Conservation (phyloP, 2,888 invertebrate genomes). For the Eristalinus aeneus region DNA sequence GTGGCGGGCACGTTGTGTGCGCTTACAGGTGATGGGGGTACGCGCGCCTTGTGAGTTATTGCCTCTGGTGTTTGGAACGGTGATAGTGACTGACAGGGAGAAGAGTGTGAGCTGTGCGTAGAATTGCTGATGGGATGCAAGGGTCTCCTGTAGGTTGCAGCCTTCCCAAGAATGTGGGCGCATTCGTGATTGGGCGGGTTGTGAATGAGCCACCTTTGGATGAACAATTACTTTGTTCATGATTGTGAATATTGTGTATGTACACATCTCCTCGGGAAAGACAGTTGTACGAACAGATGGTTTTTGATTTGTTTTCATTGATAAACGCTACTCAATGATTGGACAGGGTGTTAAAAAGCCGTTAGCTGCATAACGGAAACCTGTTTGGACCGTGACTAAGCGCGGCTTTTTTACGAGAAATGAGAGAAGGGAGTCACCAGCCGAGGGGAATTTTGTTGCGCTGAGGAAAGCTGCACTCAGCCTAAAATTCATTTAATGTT, state of each 20-base stretch:
- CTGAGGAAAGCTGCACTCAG: too few species aligned
- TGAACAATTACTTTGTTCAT: constrained; percentile 9
- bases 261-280: constrained; percentile 1
- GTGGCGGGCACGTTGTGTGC: constrained; percentile 6
- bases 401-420: too few species aligned
- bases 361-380: too few species aligned
- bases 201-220: not conserved
- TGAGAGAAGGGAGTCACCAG: too few species aligned
- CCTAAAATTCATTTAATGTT: too few species aligned
- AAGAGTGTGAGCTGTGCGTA: constrained; percentile 11
- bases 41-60: constrained; percentile 20
- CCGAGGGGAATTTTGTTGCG: too few species aligned
- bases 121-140: constrained; percentile 2
- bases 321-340: not conserved
- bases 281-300: not conserved
- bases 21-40: not conserved
- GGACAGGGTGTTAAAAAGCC: too few species aligned
- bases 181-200: not conserved
- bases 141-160: not conserved
- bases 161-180: constrained; percentile 27
- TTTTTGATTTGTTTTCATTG: not conserved
- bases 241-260: constrained; percentile 16
- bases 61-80: constrained; percentile 11
- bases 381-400: too few species aligned
- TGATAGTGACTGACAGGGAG: constrained; percentile 33